Percentiles rank a stretch among this genome's conserved stretches.
phyloP scores from a whole-genome alignment of 2,797 vertebrate species.

The Mus caroli region DNA sequence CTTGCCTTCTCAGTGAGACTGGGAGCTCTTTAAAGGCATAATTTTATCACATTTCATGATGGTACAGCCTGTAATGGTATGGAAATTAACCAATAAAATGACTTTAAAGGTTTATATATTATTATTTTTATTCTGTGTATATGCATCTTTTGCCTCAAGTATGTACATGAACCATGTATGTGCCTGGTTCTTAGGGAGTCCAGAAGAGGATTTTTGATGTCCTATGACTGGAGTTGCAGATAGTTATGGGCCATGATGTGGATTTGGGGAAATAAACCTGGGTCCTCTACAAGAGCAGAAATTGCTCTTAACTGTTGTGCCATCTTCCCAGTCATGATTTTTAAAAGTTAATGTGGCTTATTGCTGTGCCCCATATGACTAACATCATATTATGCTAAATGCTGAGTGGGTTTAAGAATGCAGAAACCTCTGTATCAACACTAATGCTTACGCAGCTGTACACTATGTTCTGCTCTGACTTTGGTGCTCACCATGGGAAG shows the following conservation, averaged over 20 bases:
- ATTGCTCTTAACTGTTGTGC: neutral
- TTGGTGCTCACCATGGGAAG: neutral
- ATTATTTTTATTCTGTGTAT: neutral
- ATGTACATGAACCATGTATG: neutral
- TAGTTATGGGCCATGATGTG: neutral
- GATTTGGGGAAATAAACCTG: neutral
- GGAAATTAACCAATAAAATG: neutral
- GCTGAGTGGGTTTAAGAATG: neutral
- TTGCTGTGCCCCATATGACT: neutral
- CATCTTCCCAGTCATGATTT: neutral
- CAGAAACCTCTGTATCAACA: neutral
- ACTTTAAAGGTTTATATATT: neutral
- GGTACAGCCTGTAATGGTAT: neutral
- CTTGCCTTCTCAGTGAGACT: conserved; percentile 33
- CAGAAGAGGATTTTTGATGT: neutral
- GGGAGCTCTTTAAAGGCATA: neutral
- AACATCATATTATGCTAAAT: neutral
- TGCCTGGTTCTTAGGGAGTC: neutral
- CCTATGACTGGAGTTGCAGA: neutral
- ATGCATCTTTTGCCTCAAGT: neutral
- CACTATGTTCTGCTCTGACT: neutral
- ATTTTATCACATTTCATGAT: neutral
- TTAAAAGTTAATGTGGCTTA: neutral
- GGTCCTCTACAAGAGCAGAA: neutral
- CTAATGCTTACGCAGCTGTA: neutral